Evolutionary conservation across 2,888 invertebrate species (phyloP).

Genomic region (Aradus depressus): DNA sequence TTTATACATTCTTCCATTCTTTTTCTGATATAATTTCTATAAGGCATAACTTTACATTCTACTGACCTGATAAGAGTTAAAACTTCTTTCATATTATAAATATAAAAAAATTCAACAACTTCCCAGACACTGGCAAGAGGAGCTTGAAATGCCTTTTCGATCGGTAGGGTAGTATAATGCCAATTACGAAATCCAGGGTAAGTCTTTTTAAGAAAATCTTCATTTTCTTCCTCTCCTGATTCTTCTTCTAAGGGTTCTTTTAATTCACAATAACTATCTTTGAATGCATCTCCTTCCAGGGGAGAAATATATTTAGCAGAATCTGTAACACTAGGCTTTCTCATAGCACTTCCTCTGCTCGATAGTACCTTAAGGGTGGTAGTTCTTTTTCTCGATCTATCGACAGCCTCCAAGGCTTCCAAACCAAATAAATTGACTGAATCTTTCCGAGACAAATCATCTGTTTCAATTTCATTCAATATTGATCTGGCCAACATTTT

Average conservation of each 20-base stretch:
- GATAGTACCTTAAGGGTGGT: no score
- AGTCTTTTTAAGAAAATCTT: neutral
- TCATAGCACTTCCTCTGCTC: no score
- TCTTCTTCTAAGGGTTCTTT: no score
- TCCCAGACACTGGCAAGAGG: conserved; percentile 44
- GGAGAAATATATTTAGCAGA: no score
- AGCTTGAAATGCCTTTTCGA: conserved; percentile 37
- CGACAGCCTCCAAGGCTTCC: no score
- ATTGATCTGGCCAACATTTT: conserved; percentile 4
- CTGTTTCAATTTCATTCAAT: neutral
- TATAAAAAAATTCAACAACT: conserved; percentile 41
- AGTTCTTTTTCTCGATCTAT: no score
- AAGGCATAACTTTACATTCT: conserved; percentile 46
- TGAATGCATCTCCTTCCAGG: no score
- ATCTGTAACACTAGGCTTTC: no score
- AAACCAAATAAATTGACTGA: conserved; percentile 1
- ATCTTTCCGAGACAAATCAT: neutral
- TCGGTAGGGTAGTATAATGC: conserved; percentile 41
- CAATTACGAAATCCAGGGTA: conserved; percentile 30
- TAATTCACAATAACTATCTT: no score
- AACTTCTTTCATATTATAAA: conserved; percentile 44
- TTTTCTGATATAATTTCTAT: conserved; percentile 43
- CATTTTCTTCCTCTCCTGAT: neutral
- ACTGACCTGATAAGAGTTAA: conserved; percentile 47
- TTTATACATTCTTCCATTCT: conserved; percentile 46